Conservation (phyloP, 2,888 invertebrate genomes). For the Pegoplata infirma region DNA sequence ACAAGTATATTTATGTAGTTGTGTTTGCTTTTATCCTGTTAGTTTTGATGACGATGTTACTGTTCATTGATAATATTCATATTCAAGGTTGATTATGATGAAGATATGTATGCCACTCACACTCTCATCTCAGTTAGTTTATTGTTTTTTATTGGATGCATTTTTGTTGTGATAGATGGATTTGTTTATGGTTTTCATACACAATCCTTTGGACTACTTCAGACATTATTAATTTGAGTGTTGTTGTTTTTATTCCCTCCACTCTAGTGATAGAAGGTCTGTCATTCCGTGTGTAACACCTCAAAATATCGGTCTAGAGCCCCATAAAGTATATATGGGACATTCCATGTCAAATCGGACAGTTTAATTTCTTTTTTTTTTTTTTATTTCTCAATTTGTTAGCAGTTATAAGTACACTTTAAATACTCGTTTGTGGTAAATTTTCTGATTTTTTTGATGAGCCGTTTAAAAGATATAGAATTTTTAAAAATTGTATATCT, state of each 20-base stretch:
- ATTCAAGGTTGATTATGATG: constrained; percentile 48
- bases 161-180: not conserved
- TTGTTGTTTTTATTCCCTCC: too few species aligned
- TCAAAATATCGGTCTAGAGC: too few species aligned
- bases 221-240: constrained; percentile 6
- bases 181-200: not conserved
- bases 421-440: too few species aligned
- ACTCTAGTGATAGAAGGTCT: too few species aligned
- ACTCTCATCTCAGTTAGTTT: not conserved
- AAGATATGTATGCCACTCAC: not conserved
- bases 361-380: not conserved
- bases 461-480: too few species aligned
- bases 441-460: too few species aligned
- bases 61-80: constrained; percentile 39
- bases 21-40: too few species aligned
- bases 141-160: not conserved
- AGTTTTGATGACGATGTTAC: constrained; percentile 16
- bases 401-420: not conserved
- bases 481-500: too few species aligned
- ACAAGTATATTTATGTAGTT: not conserved
- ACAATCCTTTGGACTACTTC: constrained; percentile 7
- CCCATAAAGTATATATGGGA: too few species aligned
- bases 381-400: too few species aligned
- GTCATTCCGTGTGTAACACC: too few species aligned
- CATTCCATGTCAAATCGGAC: too few species aligned